phyloP scores from a whole-genome alignment of 2,113 vertebrate genomes.

The Bufo bufo region DNA sequence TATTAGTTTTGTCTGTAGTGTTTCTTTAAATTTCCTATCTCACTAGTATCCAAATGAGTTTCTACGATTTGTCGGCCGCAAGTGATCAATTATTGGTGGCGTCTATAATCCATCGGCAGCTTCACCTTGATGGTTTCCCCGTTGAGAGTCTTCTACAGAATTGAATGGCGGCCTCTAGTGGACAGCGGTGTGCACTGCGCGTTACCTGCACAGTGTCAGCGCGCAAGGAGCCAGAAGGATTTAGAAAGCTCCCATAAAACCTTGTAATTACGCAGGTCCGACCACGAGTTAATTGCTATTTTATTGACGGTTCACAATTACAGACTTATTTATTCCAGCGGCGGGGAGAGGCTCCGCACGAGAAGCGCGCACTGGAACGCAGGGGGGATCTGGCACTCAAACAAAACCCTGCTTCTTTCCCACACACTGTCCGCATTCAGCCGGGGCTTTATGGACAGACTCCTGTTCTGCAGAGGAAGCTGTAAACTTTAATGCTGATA shows the following conservation, averaged over 20 bases:
- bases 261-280: conserved; percentile 60
- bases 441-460: conserved; percentile 71
- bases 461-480: conserved; percentile 72
- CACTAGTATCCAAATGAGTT: too few relatives aligned
- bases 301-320: conserved; percentile 70
- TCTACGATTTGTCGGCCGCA: too few relatives aligned
- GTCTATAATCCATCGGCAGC: too few relatives aligned
- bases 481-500: conserved; percentile 75
- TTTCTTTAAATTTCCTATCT: too few relatives aligned
- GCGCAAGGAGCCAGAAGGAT: conserved; percentile 54
- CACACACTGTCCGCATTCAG: conserved; percentile 70
- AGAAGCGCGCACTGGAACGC: conserved; percentile 62
- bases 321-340: conserved; percentile 59
- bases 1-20: too few relatives aligned
- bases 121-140: neutral
- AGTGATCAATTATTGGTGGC: too few relatives aligned
- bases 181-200: neutral
- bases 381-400: conserved; percentile 64
- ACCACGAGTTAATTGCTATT: conserved; percentile 67
- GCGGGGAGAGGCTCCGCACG: conserved; percentile 60
- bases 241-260: conserved; percentile 56
- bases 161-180: neutral
- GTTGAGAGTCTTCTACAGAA: neutral
- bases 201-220: conserved; percentile 34
- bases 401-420: conserved; percentile 70